phyloP scores from a whole-genome alignment of 2,113 vertebrate species.

The Tachysurus vachellii region DNA sequence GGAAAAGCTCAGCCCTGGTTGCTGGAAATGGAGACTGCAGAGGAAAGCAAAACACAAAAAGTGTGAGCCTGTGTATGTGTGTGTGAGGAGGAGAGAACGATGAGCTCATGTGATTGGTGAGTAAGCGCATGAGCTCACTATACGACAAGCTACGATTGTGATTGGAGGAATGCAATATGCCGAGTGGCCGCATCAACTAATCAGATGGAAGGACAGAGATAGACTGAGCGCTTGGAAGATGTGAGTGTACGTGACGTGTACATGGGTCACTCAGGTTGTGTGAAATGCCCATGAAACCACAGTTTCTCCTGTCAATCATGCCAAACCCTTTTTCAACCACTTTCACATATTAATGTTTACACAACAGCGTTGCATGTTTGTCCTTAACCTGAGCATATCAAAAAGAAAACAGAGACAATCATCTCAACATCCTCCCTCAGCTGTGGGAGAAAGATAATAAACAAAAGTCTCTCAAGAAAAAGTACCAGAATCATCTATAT shows the following conservation, averaged over 20 bases:
- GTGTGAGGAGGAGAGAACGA: constrained; percentile 33
- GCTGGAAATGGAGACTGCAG: constrained; percentile 49
- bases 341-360: constrained; percentile 34
- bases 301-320: not conserved
- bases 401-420: constrained; percentile 21
- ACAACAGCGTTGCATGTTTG: constrained; percentile 21
- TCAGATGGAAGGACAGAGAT: constrained; percentile 23
- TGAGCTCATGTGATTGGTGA: constrained; percentile 57
- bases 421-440: not conserved
- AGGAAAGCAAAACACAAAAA: constrained; percentile 34
- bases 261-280: not conserved
- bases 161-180: constrained; percentile 49
- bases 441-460: constrained; percentile 25
- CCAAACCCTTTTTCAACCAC: not conserved
- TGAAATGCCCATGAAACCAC: not conserved
- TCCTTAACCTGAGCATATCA: constrained; percentile 16
- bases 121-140: constrained; percentile 51
- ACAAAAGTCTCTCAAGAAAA: constrained; percentile 13
- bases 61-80: not conserved
- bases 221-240: not conserved
- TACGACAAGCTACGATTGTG: constrained; percentile 25
- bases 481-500: constrained; percentile 9
- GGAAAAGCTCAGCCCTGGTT: constrained; percentile 43
- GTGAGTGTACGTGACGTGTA: not conserved
- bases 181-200: constrained; percentile 23